These are phyloP conservation scores for Tychaedon coryphoeus DNA, from an alignment of 2,113 vertebrate genomes.

Conservation along the genomic window DNA sequence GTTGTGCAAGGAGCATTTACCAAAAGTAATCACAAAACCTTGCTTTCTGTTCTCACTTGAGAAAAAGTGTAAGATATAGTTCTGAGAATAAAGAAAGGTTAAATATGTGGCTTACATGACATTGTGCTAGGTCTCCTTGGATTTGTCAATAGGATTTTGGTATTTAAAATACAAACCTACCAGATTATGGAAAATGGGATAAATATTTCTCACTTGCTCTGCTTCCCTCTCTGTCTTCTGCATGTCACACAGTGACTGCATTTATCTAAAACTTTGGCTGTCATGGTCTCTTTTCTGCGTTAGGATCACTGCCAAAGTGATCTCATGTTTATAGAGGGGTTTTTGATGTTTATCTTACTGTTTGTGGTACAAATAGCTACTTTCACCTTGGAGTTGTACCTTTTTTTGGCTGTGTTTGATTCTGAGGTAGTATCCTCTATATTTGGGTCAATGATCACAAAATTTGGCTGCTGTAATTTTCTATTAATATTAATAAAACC, in stretches of 20 bases:
- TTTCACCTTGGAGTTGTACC: background rate
- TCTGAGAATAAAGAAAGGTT: background rate
- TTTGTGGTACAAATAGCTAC: background rate
- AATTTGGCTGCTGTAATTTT: background rate
- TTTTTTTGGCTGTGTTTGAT: background rate
- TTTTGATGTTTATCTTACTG: background rate
- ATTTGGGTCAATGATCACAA: background rate
- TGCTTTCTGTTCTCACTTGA: background rate
- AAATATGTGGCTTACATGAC: background rate
- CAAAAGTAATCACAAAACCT: background rate
- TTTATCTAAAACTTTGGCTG: background rate
- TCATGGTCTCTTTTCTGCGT: background rate
- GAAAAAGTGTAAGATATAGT: background rate
- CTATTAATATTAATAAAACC: constrained; percentile 11
- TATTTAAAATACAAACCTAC: background rate
- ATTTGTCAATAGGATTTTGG: background rate
- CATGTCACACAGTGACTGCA: background rate
- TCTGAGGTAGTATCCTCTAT: background rate
- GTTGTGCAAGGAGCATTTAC: background rate
- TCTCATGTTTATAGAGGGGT: background rate
- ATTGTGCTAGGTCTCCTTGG: background rate
- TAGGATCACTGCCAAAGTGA: background rate
- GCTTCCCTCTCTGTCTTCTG: background rate
- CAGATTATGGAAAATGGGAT: background rate
- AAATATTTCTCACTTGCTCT: background rate